These are phyloP conservation scores for Euproctis similis DNA, from an alignment of 2,888 invertebrate species.

Conservation along the genomic window DNA sequence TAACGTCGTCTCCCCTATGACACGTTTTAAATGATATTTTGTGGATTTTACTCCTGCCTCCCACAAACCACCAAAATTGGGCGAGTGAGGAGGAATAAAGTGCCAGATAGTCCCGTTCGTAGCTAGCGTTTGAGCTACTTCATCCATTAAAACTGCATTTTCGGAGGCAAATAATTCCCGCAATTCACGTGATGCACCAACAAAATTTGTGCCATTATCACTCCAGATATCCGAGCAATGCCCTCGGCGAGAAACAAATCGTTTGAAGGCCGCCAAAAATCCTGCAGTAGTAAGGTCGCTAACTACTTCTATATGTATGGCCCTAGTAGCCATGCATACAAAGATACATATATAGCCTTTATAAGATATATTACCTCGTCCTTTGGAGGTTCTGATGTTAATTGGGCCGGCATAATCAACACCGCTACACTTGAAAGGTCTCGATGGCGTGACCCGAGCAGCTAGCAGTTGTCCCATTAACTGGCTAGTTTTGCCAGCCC, in stretches of 20 bases:
- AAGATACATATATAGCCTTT: slow-evolving; percentile 1
- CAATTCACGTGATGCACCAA: slow-evolving; percentile 1
- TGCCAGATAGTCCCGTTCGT: slow-evolving; percentile 9
- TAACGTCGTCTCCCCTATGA: neutral
- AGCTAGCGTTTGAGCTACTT: slow-evolving; percentile 3
- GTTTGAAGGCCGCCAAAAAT: neutral
- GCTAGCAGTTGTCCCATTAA: neutral
- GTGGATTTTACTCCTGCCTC: slow-evolving; percentile 1
- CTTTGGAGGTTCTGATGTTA: neutral
- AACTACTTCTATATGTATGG: slow-evolving; percentile 2
- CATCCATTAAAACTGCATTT: neutral
- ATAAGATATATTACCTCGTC: neutral
- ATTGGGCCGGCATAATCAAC: slow-evolving; percentile 4
- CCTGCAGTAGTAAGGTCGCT: neutral
- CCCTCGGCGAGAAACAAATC: slow-evolving; percentile 1
- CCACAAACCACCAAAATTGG: slow-evolving; percentile 14
- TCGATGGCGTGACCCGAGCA: neutral
- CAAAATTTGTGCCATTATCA: slow-evolving; percentile 2
- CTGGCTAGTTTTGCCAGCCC: neutral
- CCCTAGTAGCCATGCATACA: slow-evolving; percentile 2
- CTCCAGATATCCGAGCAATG: slow-evolving; percentile 1
- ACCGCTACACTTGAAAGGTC: neutral
- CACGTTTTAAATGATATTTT: neutral
- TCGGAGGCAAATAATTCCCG: neutral
- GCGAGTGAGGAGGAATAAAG: slow-evolving; percentile 12